phyloP scores from a whole-genome alignment of 1,140 invertebrate genomes.

The Phocides pigmalion region DNA sequence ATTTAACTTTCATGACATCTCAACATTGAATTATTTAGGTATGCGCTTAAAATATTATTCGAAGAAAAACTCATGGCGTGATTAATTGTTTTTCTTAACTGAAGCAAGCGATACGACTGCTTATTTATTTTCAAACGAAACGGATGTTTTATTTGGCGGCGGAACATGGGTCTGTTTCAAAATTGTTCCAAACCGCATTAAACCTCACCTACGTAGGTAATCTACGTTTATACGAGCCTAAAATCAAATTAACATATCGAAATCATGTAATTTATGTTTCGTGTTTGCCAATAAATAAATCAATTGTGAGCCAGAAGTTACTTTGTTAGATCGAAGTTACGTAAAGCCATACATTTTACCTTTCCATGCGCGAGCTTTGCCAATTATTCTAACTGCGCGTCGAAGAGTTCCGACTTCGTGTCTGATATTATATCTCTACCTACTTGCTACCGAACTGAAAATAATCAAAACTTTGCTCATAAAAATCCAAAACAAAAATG shows the following conservation, averaged over 20 bases:
- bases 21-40: no score
- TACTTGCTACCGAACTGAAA: conserved; percentile 76
- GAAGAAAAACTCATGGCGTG: background rate
- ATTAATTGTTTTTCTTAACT: background rate
- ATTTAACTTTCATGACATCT: no score
- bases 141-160: conserved; percentile 1
- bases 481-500: conserved; percentile 84
- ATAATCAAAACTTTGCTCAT: conserved; percentile 83
- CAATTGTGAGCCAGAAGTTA: conserved; percentile 65
- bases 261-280: conserved; percentile 36
- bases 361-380: conserved; percentile 56
- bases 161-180: background rate
- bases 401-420: conserved; percentile 56
- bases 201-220: conserved; percentile 1
- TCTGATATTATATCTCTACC: conserved; percentile 58
- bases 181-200: conserved; percentile 7
- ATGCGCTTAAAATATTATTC: background rate
- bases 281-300: conserved; percentile 44
- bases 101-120: background rate
- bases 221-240: conserved; percentile 1
- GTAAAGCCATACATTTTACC: conserved; percentile 56
- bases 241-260: conserved; percentile 38
- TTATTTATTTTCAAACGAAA: conserved; percentile 11
- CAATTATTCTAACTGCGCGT: conserved; percentile 67
- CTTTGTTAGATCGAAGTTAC: conserved; percentile 62